phyloP scores from a whole-genome alignment of 2,113 vertebrate species.

The Nesogale talazaci region DNA sequence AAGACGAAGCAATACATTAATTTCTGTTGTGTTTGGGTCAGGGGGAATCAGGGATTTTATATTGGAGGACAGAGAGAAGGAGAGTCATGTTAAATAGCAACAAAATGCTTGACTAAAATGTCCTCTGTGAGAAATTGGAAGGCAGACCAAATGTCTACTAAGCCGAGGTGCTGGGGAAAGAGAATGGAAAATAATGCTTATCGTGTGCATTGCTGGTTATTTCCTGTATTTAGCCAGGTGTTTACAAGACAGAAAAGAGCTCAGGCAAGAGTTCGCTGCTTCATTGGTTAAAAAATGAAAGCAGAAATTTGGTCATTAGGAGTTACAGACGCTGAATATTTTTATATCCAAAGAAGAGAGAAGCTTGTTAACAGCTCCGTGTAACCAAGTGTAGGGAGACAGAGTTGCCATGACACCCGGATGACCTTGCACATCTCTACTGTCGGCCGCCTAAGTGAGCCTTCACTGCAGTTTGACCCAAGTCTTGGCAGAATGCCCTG shows the following conservation, averaged over 20 bases:
- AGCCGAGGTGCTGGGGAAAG: constrained; percentile 6
- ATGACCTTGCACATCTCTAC: constrained; percentile 48
- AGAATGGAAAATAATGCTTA: neutral
- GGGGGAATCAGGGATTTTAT: constrained; percentile 30
- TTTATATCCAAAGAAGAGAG: neutral
- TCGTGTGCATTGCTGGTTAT: neutral
- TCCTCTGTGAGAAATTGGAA: constrained; percentile 45
- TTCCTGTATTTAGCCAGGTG: constrained; percentile 15
- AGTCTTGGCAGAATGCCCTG: constrained; percentile 55
- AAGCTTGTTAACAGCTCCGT: constrained; percentile 27
- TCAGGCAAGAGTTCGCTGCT: constrained; percentile 12
- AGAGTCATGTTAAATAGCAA: constrained; percentile 47
- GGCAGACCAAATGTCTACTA: constrained; percentile 13
- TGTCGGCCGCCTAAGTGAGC: constrained; percentile 45
- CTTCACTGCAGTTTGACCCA: neutral
- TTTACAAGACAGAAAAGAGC: neutral
- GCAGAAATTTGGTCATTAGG: neutral
- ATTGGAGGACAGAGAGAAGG: constrained; percentile 32
- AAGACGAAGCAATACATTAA: neutral
- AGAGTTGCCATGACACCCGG: neutral
- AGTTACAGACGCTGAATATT: neutral
- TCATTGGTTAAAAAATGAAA: constrained; percentile 40
- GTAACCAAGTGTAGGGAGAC: neutral
- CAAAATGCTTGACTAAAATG: constrained; percentile 58
- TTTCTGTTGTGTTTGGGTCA: constrained; percentile 18